These are phyloP conservation scores for Pelochelys cantorii DNA, from an alignment of 2,797 vertebrate species.

Conservation along the genomic window DNA sequence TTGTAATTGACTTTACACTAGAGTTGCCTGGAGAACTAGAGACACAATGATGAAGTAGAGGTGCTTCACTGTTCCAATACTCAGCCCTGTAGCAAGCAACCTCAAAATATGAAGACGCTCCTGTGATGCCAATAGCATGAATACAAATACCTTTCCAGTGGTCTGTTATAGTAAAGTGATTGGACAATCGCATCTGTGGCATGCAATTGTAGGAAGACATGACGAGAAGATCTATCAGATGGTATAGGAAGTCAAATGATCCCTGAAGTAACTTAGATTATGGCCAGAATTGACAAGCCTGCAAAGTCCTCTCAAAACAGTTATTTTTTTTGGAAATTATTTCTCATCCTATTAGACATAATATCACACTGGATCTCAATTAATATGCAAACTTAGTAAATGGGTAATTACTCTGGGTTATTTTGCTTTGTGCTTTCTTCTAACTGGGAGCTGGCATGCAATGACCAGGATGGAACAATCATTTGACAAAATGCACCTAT, in stretches of 20 bases:
- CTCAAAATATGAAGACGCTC: no score
- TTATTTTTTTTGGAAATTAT: background rate
- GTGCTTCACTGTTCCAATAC: no score
- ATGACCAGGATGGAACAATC: background rate
- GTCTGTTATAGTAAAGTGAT: no score
- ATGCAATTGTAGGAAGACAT: no score
- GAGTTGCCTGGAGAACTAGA: background rate
- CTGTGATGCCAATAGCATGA: no score
- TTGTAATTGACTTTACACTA: no score
- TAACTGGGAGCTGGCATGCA: background rate
- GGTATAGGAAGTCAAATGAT: background rate
- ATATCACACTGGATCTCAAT: background rate
- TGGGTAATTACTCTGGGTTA: background rate
- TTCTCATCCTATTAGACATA: background rate
- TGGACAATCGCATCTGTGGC: no score
- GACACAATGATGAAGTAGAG: no score
- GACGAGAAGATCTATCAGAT: background rate
- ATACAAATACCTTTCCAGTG: no score
- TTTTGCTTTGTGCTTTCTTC: background rate
- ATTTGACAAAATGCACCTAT: background rate
- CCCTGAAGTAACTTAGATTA: background rate
- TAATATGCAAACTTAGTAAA: background rate
- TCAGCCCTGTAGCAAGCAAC: no score
- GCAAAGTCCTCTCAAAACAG: background rate
- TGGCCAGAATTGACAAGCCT: background rate